Base-by-base conservation (phyloP, 1,140 invertebrate genomes). In the Aphelenchoides fujianensis region DNA sequence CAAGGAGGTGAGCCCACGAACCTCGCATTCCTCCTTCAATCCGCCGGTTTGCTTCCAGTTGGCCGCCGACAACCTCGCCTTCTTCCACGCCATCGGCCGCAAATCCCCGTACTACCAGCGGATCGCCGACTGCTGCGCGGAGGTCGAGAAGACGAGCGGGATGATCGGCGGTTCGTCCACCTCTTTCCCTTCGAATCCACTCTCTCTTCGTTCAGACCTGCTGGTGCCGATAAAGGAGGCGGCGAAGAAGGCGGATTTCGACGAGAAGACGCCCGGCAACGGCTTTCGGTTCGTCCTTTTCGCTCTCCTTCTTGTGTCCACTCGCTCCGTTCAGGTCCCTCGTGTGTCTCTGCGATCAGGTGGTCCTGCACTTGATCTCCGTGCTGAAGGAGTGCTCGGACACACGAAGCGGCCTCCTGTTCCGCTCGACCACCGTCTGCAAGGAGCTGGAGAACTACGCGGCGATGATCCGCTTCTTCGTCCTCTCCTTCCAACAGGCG, bases 221-320 rank as follows among this genome's bases (percentile, higher is more conserved):
- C 9, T 59, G 19, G 2, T 59, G 1, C 48, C 1, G 16, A 34
- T 57, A 27, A 76, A 83, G 61, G 67, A 86, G 74, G 88, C 91
- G 64, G 90, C 90, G 12, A 88, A 89, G 0, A 80, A 88, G 34
- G 96, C 90, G 85, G 94, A 97, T 84, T 92, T 93, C 79, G 90
- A 93, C 82, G 87, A 88, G 36, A 85, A 89, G 23, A 90, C 90
- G 0, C 92, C 92, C 0, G 94, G 91, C 0, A 97, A 97, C 88
- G 95, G 95, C 0, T 96, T 94, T 83, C 86, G 93, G 76, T 82
- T n/a, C 52, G 7, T 35, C 27, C 35, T 23, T 2, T 66, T 48
- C 12, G 41, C 41, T 16, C 31, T n/a, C 30, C 27, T 1, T 68
- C 37, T n/a, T n/a, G n/a, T n/a, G n/a, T n/a, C 68, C 64, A 73